Evolutionary conservation across 2,113 vertebrate species (phyloP), one percentile per base, ranked within the genome.

Genomic region (Crotalus helleri): DNA sequence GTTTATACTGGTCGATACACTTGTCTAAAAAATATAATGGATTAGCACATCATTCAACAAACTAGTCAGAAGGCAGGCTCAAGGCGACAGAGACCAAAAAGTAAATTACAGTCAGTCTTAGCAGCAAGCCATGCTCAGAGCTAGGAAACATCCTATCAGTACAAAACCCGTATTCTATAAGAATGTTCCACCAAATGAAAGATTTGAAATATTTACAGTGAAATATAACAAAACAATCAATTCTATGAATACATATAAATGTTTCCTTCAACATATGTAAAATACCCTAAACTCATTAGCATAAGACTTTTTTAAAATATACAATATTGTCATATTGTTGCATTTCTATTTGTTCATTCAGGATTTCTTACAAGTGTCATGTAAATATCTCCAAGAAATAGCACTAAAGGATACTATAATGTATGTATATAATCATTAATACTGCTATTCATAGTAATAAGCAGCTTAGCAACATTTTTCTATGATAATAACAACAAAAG

Each of bases 21-120:
- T 98, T 98, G 98, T 98, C 98, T 98, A 98, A 98, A 98, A 98
- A 98, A 98, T 98, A 98, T 98, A 98, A 99, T 98, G 98, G 98
- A 99, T 99, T 98, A 98, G 98, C 98, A 98, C 98, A 98, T 98
- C 98, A 98, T 98, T 99, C 98, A 98, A 98, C 98, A 98, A 98
- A 98, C 98, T 97, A 97, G 98, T 98, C 97, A 98, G 96, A 97
- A 98, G 98, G 98, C 97, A 98, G 97, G 98, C 98, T 98, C 97
- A 97, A 97, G 98, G 98, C 98, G 97, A 98, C 97, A 98, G 97
- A 98, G 97, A 98, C 98, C 98, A 98, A 98, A 98, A 98, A 98
- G 98, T 98, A 98, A 99, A 98, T 98, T 98, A 98, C 98, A 98
- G 97, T 97, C 98, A 98, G 98, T 90, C 97, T 97, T 97, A 97